Base-by-base conservation (phyloP, 2,113 vertebrate genomes). In the Salvelinus namaycush region DNA sequence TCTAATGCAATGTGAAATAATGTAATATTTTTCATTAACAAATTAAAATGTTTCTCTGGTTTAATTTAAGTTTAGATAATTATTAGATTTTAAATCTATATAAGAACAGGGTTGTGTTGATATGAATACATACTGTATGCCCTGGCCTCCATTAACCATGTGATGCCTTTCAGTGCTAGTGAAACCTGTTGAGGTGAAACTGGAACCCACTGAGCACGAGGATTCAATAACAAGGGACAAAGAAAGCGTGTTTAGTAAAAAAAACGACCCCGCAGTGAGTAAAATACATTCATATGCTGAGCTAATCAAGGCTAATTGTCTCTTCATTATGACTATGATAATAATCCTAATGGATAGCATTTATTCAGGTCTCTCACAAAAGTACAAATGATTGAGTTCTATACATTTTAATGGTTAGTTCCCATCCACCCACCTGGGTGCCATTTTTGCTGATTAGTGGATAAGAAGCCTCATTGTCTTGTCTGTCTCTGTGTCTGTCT, bases 161-260 rank as follows among this genome's bases (percentile, higher is more conserved):
- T 68, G 9, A 68, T 79, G 2, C 84, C 18, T 88, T 87, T 49
- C 89, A 97, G 96, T 95, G 81, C 94, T 93, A 82, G 93, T 94
- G 86, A 74, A 81, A 3, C 89, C 92, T 16, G 87, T 76, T 65
- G 76, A 87, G 84, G 73, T 92, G 81, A 98, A 96, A 86, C 82
- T 79, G 72, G 96, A 96, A 68, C 89, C 90, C 27, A 18, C 79
- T 0, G 92, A 95, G 83, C 91, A 91, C 69, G 89, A 82, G 76
- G 89, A 94, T 12, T 82, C 67, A 2, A 11, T 71, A 11, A 12
- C 39, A 44, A 70, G 83, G 60, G 92, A 95, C 75, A 84, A 81
- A 72, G 95, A 96, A 81, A 94, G 89, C 77, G 80, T 84, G 68
- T 89, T 93, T 20, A 88, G 89, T 72, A 92, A 88, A 29, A 95